Conservation (phyloP, 2,797 vertebrate species). For the Myotis findleyi region DNA sequence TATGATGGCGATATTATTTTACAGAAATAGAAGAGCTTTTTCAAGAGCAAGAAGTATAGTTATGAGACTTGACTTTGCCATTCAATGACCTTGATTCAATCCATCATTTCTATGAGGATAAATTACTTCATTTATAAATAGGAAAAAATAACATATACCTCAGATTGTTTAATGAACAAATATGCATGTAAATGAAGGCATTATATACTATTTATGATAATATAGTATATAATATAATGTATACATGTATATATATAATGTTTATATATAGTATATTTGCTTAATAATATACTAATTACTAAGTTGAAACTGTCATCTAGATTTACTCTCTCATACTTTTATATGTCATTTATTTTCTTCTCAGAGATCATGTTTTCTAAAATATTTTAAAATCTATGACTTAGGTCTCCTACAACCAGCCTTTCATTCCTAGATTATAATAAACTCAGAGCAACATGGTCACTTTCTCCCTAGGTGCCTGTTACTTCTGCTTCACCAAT, state of each 20-base stretch:
- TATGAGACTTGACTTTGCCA: slow-evolving; percentile 6
- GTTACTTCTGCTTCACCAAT: slow-evolving; percentile 58
- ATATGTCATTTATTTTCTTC: neutral
- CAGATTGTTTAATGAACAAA: neutral
- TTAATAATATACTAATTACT: neutral
- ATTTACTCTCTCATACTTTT: neutral
- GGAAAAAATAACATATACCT: neutral
- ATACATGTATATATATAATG: neutral
- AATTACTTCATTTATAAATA: neutral
- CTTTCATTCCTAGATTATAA: slow-evolving; percentile 4
- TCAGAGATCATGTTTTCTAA: neutral
- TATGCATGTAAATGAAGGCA: neutral
- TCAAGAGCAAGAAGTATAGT: neutral
- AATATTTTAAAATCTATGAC: neutral
- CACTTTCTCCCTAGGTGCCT: slow-evolving; percentile 27
- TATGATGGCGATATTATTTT: neutral
- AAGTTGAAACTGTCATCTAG: neutral
- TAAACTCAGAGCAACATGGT: slow-evolving; percentile 37
- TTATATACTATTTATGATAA: neutral
- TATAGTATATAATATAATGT: neutral
- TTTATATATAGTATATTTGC: neutral
- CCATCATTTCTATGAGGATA: neutral
- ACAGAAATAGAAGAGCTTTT: slow-evolving; percentile 30
- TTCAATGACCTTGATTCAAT: neutral
- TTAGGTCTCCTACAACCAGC: neutral